Evolutionary conservation across 1,140 invertebrate species (phyloP).

Genomic region (Zaprionus lachaisei): DNA sequence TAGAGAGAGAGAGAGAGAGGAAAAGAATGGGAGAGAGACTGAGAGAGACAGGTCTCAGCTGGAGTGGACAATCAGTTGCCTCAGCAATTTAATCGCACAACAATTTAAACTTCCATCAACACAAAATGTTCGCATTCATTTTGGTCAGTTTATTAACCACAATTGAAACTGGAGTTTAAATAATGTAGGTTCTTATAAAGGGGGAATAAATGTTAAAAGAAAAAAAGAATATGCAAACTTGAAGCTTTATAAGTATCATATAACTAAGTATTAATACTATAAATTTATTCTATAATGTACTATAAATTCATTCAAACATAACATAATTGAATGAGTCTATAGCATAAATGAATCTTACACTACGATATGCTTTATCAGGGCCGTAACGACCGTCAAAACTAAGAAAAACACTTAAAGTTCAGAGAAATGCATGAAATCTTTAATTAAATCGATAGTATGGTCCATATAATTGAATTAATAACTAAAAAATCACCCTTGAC

Average conservation of each 20-base stretch:
- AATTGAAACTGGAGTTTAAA: not conserved
- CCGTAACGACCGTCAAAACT: no score
- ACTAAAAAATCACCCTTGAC: no score
- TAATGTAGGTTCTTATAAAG: not conserved
- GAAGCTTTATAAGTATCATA: not conserved
- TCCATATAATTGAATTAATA: no score
- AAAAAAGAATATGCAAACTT: not conserved
- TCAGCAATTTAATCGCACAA: slow-evolving; percentile 9
- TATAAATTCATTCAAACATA: not conserved
- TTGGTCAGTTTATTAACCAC: slow-evolving; percentile 9
- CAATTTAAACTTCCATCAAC: slow-evolving; percentile 13
- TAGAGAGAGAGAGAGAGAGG: not conserved
- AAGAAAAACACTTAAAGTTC: no score
- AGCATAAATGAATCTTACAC: no score
- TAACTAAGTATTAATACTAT: not conserved
- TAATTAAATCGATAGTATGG: no score
- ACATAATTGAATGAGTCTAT: not conserved
- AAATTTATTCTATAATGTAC: not conserved
- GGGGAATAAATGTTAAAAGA: not conserved
- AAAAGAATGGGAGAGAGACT: not conserved
- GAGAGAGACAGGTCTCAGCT: not conserved
- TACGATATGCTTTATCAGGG: no score
- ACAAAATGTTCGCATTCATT: not conserved
- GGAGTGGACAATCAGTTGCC: not conserved
- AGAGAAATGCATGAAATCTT: no score